Base-by-base conservation (phyloP, 2,888 invertebrate genomes). In the Chymomyza fuscimana region DNA sequence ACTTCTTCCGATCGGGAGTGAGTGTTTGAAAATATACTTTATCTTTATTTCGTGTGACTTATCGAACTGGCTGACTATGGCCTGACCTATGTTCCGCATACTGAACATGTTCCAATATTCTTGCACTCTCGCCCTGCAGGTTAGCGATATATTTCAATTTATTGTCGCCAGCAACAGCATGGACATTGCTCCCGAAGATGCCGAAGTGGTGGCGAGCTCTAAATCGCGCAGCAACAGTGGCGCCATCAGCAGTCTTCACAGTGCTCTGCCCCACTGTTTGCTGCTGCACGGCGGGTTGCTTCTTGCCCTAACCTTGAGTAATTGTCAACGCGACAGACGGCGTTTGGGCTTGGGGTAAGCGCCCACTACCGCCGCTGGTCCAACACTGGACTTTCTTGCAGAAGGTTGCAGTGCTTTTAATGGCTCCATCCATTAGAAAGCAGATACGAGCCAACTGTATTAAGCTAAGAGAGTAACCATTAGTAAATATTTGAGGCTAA, bases 81-180 rank as follows among this genome's bases (percentile, higher is more conserved):
- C 19, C 36, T 46, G 12, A 50, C 63, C 36, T n/a, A 63, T 61
- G 40, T 9, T 54, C 5, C 25, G 19, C 16, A 54, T 36, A 19
- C 52, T 60, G 63, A 51, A 64, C 56, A 22, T 65, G 22, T 19
- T 40, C 15, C 36, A 50, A 36, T 69, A 36, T 62, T 52, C 52
- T 74, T 58, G 7, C 65, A 60, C 58, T 46, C 61, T 72, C 59
- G 32, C 68, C 52, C 54, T 29, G 65, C 92, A 94, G 94, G 94
- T 95, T 66, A 95, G 95, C 89, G 95, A 95, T 88, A 94, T 95
- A 75, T 95, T 95, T 92, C 95, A 95, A 90, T 95, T 95, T 92
- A 94, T 91, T 72, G 91, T 91, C 73, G 91, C 91, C 73, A 90
- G 79, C 83, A 90, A 85, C 71, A 89, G 82, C 75, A 81, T 87